These are phyloP conservation scores for Aurelia aurita DNA, from an alignment of 30 jellyfish, hydroid and myxozoan species.

Conservation along the genomic window DNA sequence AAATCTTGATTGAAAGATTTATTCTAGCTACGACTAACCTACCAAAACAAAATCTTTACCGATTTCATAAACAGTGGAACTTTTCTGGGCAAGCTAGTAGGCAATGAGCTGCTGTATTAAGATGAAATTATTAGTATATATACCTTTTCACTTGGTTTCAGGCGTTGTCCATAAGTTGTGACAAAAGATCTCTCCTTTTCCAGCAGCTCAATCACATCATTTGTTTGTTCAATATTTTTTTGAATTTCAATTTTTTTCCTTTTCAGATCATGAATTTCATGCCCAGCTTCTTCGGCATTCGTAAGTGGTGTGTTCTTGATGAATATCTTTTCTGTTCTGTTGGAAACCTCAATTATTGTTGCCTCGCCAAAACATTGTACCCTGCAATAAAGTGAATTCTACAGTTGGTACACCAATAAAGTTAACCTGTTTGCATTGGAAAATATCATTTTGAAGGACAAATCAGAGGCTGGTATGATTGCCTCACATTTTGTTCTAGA, in stretches of 20 bases:
- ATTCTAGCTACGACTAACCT: too few relatives aligned
- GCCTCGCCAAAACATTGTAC: conserved; percentile 72
- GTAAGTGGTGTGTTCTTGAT: not conserved
- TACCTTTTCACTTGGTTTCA: not conserved
- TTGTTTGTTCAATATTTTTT: not conserved
- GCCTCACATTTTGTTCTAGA: too few relatives aligned
- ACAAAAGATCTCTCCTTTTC: conserved; percentile 37
- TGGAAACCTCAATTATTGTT: conserved; percentile 65
- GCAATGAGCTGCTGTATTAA: not conserved
- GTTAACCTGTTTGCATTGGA: too few relatives aligned
- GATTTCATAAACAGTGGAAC: too few relatives aligned
- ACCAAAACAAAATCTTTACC: too few relatives aligned
- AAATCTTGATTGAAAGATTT: too few relatives aligned
- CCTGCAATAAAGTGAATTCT: conserved; percentile 4
- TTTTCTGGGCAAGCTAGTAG: too few relatives aligned
- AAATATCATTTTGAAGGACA: too few relatives aligned
- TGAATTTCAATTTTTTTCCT: not conserved
- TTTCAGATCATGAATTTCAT: conserved; percentile 35
- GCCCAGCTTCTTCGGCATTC: conserved; percentile 21
- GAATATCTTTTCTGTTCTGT: not conserved
- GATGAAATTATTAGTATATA: too few relatives aligned
- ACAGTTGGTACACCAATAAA: too few relatives aligned
- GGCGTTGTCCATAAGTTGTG: conserved; percentile 33
- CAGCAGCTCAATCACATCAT: not conserved
- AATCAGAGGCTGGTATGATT: too few relatives aligned